phyloP scores from a whole-genome alignment of 2,888 invertebrate genomes.

The Acanthosoma haemorrhoidale region DNA sequence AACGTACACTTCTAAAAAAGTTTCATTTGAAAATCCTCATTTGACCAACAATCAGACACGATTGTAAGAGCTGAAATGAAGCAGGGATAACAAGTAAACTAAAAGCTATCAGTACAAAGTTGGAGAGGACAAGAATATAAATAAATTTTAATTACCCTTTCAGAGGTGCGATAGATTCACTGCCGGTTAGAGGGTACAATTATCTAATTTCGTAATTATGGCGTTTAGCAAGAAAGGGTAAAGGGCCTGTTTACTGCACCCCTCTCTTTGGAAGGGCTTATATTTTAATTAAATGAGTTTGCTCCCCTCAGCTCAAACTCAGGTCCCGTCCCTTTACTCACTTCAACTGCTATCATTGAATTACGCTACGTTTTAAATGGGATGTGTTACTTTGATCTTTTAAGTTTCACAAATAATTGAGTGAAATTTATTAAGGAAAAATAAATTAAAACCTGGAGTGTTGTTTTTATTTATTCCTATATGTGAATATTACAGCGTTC shows the following conservation, averaged over 20 bases:
- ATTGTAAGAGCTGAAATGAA: no score
- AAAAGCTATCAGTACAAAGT: no score
- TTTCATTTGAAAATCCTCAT: no score
- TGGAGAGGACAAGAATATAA: no score
- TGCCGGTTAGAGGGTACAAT: background rate
- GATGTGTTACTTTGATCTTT: background rate
- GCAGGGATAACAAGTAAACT: no score
- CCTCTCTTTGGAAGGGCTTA: background rate
- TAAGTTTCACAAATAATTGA: no score
- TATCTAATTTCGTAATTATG: constrained; percentile 7
- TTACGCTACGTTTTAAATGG: constrained; percentile 23
- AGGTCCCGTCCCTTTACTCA: constrained; percentile 28
- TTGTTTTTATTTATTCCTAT: no score
- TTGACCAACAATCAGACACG: no score
- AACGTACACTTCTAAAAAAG: no score
- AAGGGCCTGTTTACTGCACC: background rate
- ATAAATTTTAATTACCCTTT: constrained; percentile 5
- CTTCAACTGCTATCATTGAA: constrained; percentile 36
- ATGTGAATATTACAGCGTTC: no score
- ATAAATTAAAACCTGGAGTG: no score
- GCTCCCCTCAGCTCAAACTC: constrained; percentile 37
- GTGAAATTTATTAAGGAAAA: no score
- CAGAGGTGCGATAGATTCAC: background rate
- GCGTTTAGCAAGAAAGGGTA: background rate
- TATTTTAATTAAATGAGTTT: constrained; percentile 2